phyloP scores from a whole-genome alignment of 2,797 vertebrate species.

The Xenopus petersii region DNA sequence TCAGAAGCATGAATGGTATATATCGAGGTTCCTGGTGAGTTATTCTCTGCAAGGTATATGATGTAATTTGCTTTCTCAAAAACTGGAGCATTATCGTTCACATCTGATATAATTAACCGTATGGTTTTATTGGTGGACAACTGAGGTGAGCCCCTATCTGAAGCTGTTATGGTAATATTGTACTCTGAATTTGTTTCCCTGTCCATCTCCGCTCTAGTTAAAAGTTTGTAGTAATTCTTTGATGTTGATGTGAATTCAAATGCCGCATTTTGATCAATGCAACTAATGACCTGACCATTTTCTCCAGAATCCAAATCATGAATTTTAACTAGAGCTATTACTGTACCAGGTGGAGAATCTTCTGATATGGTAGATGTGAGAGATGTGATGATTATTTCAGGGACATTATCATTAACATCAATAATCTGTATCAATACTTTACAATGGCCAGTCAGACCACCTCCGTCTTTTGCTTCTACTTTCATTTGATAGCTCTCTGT shows the following conservation, averaged over 20 bases:
- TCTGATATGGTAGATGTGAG: slow-evolving; percentile 79
- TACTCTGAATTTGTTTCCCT: slow-evolving; percentile 30
- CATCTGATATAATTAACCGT: slow-evolving; percentile 25
- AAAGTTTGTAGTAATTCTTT: slow-evolving; percentile 80
- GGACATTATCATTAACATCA: slow-evolving; percentile 88
- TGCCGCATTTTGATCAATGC: slow-evolving; percentile 75
- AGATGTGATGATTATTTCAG: slow-evolving; percentile 82
- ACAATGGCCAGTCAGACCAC: slow-evolving; percentile 58
- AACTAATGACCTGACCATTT: slow-evolving; percentile 80
- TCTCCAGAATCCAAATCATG: slow-evolving; percentile 82
- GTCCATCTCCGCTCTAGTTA: slow-evolving; percentile 60
- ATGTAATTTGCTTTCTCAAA: slow-evolving; percentile 25
- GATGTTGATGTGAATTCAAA: slow-evolving; percentile 80
- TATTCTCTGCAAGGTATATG: slow-evolving; percentile 33
- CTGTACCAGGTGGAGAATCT: slow-evolving; percentile 77
- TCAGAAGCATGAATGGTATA: slow-evolving; percentile 21
- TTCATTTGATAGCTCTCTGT: slow-evolving; percentile 61
- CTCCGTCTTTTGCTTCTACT: slow-evolving; percentile 66
- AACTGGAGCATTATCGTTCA: slow-evolving; percentile 34
- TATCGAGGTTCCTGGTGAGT: slow-evolving; percentile 21
- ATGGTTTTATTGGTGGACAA: slow-evolving; percentile 11
- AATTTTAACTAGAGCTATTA: slow-evolving; percentile 83
- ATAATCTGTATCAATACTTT: slow-evolving; percentile 62
- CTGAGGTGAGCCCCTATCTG: slow-evolving; percentile 23
- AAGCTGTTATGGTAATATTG: slow-evolving; percentile 13